Evolutionary conservation across 2,797 vertebrate species (phyloP), one percentile per base, ranked within the genome.

Genomic region (Anableps anableps): DNA sequence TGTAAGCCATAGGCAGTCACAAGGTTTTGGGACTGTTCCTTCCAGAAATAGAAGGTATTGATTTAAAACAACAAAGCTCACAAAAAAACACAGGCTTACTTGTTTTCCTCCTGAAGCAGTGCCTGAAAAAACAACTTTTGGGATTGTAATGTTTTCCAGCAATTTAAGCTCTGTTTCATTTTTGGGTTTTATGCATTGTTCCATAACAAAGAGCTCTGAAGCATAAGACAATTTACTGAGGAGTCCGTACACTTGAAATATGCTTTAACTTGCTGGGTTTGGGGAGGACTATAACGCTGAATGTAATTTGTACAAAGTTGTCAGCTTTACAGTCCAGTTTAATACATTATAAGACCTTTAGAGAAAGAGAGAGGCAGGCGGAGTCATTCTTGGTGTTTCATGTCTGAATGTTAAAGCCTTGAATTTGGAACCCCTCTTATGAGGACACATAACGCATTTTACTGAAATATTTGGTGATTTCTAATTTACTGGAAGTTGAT

Each of bases 41-140:
- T 83, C 41, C 53, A 64, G 29, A 71, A 36, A 87, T 58, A 70
- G 68, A 76, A 83, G 82, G 45, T 83, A 85, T 79, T 77, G 79
- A 55, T 45, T 77, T 60, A 71, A 70, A 71, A 58, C 51, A 62
- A 77, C n/a, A 78, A 74, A 58, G 26, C 48, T 45, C 74, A 36
- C 31, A 64, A 64, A 36, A 53, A 75, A 78, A 80, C 74, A 75
- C 74, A 60, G 34, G 43, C 4, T 43, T 3, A 70, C 23, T 78
- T 80, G 66, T 66, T 83, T 77, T 75, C 47, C 78, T 38, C 34
- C 19, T 58, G 53, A 68, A 68, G 10, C 3, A 72, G 16, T 19
- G 34, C 64, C 34, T 66, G 64, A 82, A 80, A 80, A 71, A 84
- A 62, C 53, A 80, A 11, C 47, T 55, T 79, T 73, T 64, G 38